Percentiles rank a stretch among this genome's conserved stretches.
Evolutionary conservation across 2,797 vertebrate species (phyloP).

Genomic region (Muraenolepis orangiensis): DNA sequence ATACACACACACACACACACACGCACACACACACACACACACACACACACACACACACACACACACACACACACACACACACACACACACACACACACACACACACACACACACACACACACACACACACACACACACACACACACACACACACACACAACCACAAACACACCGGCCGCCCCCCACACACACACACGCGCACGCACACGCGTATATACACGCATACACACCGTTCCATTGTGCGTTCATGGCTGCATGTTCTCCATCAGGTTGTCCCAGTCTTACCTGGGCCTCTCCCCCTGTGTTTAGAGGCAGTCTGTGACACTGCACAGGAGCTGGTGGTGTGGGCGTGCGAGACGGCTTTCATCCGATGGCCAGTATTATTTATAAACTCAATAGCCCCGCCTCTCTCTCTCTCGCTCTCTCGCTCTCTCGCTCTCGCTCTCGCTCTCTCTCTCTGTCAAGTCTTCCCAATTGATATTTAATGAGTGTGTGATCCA

Average conservation of each 20-base stretch:
- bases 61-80: not conserved
- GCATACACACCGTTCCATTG: not conserved
- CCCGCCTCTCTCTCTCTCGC: not conserved
- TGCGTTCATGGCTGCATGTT: not conserved
- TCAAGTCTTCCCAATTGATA: constrained; percentile 26
- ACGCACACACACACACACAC: not conserved
- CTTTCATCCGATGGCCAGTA: constrained; percentile 42
- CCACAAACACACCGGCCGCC: too few species aligned
- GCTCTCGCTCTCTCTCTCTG: constrained; percentile 1
- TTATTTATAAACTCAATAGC: constrained; percentile 40
- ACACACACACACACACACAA: too few species aligned
- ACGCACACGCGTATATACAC: too few species aligned
- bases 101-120: not conserved
- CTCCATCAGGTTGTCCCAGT: not conserved
- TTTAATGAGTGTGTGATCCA: constrained; percentile 36
- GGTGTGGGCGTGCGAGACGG: constrained; percentile 35
- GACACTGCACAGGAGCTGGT: constrained; percentile 46
- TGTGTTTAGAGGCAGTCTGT: constrained; percentile 51
- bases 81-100: not conserved
- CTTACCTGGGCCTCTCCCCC: constrained; percentile 33
- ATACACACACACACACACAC: too few species aligned
- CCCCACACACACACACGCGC: too few species aligned
- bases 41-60: too few species aligned
- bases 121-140: not conserved
- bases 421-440: constrained; percentile 1